Base-by-base conservation (phyloP, 2,113 vertebrate species). In the Scartelaos histophorus region DNA sequence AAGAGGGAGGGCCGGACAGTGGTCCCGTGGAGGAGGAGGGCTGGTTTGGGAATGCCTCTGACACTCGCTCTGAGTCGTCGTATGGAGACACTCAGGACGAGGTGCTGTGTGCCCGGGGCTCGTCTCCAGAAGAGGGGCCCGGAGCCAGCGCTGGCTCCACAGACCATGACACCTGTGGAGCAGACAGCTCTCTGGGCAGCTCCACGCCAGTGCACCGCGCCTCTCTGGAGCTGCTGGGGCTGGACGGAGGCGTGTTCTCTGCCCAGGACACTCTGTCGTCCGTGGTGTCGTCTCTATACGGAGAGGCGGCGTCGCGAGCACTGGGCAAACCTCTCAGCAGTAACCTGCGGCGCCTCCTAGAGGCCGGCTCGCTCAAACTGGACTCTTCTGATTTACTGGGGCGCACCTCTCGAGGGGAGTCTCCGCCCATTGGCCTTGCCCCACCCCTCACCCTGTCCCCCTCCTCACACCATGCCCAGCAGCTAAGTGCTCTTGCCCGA, bases 31-130 rank as follows among this genome's bases (percentile, higher is more conserved):
- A 97, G 85, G 97, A 98, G 79, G 98, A 98, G 57, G 93, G 88
- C 88, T 99, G 98, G 98, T 99, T 95, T 92, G 96, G 95, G 83
- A 98, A 97, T 82, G 95, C 96, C 67, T 97, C 97, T 0, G 96
- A 97, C 93, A 97, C 96, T 0, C 97, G 96, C 51, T 99, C 97
- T 0, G 97, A 98, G 92, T 97, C 96, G 0, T 99, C 98, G 0
- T 98, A 96, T 85, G 97, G 96, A 80, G 98, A 98, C 86, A 93
- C 95, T 60, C 97, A 97, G 93, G 97, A 99, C 76, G 96, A 97
- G 86, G 94, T 95, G 82, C 82, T 88, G 73, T 70, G 87, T 22
- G 76, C 76, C 45, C 95, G 94, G 80, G 88, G 95, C 66, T 97
- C 95, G 53, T 88, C 91, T 69, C 85, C 95, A 89, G 87, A 95